Evolutionary conservation across 2,113 vertebrate genomes (phyloP).

Genomic region (Notothenia rossii): DNA sequence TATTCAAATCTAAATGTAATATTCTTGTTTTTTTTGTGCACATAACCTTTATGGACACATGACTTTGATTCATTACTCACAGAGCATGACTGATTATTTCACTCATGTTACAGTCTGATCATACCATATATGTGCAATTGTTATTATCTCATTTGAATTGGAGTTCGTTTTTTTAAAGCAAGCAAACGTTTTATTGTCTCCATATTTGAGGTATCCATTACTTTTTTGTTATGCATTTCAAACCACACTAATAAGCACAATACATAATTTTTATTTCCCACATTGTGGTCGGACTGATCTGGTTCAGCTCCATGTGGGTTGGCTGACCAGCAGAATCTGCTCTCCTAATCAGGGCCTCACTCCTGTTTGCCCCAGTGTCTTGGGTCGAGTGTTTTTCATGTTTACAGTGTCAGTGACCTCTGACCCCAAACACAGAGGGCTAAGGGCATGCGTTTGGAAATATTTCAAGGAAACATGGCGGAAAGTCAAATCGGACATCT

Average conservation of each 20-base stretch:
- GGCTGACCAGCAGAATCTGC: constrained; percentile 26
- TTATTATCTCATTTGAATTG: too few species aligned
- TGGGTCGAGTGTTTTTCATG: constrained; percentile 36
- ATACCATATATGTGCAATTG: too few species aligned
- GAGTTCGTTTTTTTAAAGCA: too few species aligned
- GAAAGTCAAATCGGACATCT: constrained; percentile 20
- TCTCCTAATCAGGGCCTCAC: constrained; percentile 32
- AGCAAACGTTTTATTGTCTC: constrained; percentile 2
- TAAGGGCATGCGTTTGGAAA: constrained; percentile 43
- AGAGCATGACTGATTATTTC: not conserved
- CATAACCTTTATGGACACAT: not conserved
- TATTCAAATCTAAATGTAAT: not conserved
- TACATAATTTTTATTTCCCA: not conserved
- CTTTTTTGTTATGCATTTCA: constrained; percentile 12
- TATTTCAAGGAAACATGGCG: constrained; percentile 37
- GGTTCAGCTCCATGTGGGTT: not conserved
- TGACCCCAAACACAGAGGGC: constrained; percentile 45
- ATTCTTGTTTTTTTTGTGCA: not conserved
- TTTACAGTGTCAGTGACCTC: constrained; percentile 58
- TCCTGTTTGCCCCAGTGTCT: constrained; percentile 34
- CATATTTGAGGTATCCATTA: not conserved
- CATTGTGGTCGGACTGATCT: not conserved
- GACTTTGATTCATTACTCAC: not conserved
- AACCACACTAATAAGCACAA: not conserved
- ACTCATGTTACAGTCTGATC: not conserved